Conservation (phyloP, 2,888 invertebrate genomes). For the Epirrhoe alternata region DNA sequence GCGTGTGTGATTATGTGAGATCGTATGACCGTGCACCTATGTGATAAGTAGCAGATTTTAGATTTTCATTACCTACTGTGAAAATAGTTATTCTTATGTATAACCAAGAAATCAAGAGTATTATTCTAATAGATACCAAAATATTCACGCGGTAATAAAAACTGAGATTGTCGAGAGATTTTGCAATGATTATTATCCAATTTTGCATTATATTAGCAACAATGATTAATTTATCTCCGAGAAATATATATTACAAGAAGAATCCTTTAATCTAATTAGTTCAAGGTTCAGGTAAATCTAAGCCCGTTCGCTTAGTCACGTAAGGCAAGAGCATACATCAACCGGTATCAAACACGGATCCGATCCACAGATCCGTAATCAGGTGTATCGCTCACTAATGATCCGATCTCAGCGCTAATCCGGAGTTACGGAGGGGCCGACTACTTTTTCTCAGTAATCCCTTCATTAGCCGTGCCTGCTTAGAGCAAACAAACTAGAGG, state of each 20-base stretch:
- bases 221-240: no score
- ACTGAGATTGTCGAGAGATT: no score
- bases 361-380: constrained; percentile 62
- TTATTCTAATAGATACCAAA: no score
- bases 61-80: no score
- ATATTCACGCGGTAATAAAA: no score
- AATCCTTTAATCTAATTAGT: constrained; percentile 13
- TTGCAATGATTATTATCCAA: no score
- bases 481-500: constrained; percentile 58
- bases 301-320: constrained; percentile 49
- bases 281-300: constrained; percentile 36
- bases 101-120: no score
- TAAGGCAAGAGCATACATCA: constrained; percentile 62
- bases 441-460: constrained; percentile 79
- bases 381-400: constrained; percentile 80
- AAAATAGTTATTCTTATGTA: no score
- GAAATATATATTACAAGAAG: background rate
- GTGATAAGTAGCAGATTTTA: no score
- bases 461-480: constrained; percentile 73
- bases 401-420: constrained; percentile 74
- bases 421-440: constrained; percentile 58
- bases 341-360: constrained; percentile 53
- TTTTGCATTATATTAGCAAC: no score
- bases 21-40: no score
- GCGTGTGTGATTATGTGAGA: no score